Conservation (phyloP, 2,113 vertebrate genomes). For the Pteruthius melanotis region DNA sequence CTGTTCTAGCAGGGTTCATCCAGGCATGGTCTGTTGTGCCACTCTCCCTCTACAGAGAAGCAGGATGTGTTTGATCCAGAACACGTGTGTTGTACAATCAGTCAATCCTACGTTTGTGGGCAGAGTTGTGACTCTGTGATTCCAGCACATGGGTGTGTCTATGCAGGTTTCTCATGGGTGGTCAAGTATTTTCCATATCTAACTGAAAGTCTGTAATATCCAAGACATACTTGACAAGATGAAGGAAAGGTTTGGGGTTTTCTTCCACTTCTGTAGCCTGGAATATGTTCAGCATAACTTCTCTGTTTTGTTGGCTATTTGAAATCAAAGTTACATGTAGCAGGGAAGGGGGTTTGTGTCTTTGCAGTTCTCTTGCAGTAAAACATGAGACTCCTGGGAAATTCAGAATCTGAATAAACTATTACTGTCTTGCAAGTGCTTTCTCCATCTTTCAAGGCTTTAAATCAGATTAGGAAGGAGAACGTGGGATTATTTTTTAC, state of each 20-base stretch:
- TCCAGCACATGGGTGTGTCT: neutral
- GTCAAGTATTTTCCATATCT: neutral
- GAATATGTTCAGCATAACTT: neutral
- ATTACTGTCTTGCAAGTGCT: neutral
- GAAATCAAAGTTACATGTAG: neutral
- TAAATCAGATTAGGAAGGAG: neutral
- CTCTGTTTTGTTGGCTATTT: conserved; percentile 1
- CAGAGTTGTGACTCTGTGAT: neutral
- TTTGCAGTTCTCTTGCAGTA: neutral
- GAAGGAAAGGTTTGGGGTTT: neutral
- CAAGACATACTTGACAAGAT: neutral
- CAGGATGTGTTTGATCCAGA: neutral
- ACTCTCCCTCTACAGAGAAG: neutral
- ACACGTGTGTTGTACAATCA: rapidly evolving
- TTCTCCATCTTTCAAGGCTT: neutral
- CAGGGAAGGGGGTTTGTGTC: neutral
- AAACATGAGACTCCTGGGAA: neutral
- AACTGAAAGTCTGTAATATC: neutral
- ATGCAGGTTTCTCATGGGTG: neutral
- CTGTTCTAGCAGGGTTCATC: neutral
- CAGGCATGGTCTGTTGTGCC: neutral
- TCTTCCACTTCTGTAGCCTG: neutral
- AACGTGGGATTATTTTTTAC: neutral
- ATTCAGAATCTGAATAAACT: neutral
- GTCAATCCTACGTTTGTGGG: rapidly evolving